Evolutionary conservation across 2,888 invertebrate species (phyloP).

Genomic region (Chesias legatella): DNA sequence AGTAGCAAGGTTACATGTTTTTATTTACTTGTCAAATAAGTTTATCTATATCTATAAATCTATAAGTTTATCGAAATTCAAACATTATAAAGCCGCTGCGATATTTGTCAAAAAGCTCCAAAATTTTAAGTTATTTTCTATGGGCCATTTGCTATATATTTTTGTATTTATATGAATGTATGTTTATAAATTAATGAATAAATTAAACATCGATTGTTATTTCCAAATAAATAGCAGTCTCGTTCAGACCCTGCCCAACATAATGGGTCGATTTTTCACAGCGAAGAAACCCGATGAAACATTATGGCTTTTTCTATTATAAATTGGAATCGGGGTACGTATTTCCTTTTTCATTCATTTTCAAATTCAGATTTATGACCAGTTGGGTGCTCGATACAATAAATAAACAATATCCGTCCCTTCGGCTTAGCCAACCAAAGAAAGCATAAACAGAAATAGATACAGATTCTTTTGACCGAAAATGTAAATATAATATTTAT

Average conservation of each 20-base stretch:
- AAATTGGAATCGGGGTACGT: constrained; percentile 57
- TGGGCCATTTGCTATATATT: too few species aligned
- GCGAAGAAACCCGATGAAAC: constrained; percentile 63
- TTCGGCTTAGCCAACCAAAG: constrained; percentile 24
- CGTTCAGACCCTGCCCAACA: constrained; percentile 30
- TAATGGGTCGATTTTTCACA: constrained; percentile 74
- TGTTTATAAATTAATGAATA: too few species aligned
- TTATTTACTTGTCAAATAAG: too few species aligned
- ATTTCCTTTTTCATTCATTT: constrained; percentile 47
- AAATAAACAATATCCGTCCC: constrained; percentile 31
- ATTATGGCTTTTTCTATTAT: constrained; percentile 53
- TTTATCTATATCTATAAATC: too few species aligned
- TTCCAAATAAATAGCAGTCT: too few species aligned
- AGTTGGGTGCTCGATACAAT: constrained; percentile 29
- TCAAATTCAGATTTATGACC: constrained; percentile 34
- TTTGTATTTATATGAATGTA: too few species aligned
- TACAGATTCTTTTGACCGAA: constrained; percentile 11
- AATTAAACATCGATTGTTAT: too few species aligned
- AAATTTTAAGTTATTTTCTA: too few species aligned
- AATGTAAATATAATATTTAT: neutral
- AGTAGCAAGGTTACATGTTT: too few species aligned
- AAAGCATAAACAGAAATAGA: constrained; percentile 14
- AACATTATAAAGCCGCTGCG: too few species aligned
- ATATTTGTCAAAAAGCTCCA: too few species aligned
- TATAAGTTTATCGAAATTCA: too few species aligned